Evolutionary conservation across 2,113 vertebrate species (phyloP).

Genomic region (Nycticebus coucang): DNA sequence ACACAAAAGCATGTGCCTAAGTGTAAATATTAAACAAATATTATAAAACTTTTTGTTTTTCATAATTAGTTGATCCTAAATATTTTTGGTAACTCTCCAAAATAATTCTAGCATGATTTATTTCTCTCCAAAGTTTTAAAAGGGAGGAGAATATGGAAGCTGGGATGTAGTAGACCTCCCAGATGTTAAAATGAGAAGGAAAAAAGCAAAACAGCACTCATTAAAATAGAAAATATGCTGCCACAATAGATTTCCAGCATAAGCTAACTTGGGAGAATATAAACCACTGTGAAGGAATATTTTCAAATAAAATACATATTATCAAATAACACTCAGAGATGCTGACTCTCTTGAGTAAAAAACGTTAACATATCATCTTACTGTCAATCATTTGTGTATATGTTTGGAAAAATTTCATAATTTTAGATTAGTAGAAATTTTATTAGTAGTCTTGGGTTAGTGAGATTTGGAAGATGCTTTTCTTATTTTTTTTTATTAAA

Average conservation of each 20-base stretch:
- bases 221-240: background rate
- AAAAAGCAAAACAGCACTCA: background rate
- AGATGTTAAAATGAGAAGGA: background rate
- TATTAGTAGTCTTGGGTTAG: background rate
- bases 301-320: background rate
- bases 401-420: background rate
- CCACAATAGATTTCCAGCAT: background rate
- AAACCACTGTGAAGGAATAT: background rate
- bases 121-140: background rate
- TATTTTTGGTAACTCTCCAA: background rate
- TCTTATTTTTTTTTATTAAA: background rate
- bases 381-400: background rate
- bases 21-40: background rate
- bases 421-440: background rate
- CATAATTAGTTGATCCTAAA: background rate
- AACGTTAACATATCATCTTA: background rate
- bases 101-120: background rate
- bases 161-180: background rate
- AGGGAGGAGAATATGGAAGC: background rate
- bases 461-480: background rate
- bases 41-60: background rate
- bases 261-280: background rate
- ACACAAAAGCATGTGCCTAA: background rate
- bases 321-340: background rate
- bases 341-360: background rate